Evolutionary conservation across 2,113 vertebrate species (phyloP).

Genomic region (Dipodomys merriami): DNA sequence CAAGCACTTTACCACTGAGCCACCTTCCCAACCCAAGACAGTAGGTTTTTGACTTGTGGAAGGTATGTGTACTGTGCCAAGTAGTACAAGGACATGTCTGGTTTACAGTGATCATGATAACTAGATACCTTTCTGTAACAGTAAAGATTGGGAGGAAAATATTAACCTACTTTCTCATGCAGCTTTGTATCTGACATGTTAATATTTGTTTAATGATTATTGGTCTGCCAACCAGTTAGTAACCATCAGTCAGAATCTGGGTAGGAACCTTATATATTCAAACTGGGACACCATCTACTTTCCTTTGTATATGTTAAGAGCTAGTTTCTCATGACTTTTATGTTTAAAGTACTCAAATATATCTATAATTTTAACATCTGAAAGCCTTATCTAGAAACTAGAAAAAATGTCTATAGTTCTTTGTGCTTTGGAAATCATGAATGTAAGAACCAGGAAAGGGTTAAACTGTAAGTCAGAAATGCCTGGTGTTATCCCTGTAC

Average conservation of each 20-base stretch:
- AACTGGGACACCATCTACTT: not conserved
- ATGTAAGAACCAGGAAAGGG: not conserved
- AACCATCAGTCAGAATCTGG: not conserved
- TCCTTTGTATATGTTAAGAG: not conserved
- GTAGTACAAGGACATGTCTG: not conserved
- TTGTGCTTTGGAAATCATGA: conserved; percentile 15
- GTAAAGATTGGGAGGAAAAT: not conserved
- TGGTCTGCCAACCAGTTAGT: not conserved
- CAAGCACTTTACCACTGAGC: no score
- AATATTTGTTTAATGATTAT: not conserved
- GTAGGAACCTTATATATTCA: conserved; percentile 10
- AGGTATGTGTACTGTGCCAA: not conserved
- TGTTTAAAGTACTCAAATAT: not conserved
- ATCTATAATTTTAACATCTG: conserved; percentile 2
- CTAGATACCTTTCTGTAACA: not conserved
- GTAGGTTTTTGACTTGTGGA: not conserved
- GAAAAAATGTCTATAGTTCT: not conserved
- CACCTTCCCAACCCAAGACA: no score
- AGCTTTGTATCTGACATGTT: not conserved
- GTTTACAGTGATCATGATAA: not conserved
- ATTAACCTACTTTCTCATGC: not conserved
- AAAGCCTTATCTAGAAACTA: not conserved
- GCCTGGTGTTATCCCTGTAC: not conserved
- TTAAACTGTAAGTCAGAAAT: not conserved
- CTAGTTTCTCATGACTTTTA: not conserved